phyloP scores from a whole-genome alignment of 2,113 vertebrate genomes.

The Gopherus evgoodei region DNA sequence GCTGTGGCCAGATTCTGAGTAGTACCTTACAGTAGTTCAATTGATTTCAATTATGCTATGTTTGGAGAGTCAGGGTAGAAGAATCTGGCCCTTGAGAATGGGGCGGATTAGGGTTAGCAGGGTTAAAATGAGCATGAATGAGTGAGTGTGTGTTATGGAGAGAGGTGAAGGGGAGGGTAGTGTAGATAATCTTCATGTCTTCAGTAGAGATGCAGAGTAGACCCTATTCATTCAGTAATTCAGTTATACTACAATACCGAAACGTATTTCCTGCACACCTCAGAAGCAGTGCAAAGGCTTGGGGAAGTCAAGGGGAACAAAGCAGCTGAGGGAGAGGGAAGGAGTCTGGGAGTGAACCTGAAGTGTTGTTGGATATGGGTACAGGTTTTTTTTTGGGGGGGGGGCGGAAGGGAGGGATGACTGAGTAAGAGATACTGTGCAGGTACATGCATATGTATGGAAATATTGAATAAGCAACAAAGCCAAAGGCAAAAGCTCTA shows the following conservation, averaged over 20 bases:
- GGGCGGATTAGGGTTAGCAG: not conserved
- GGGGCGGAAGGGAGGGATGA: not conserved
- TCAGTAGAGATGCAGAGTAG: not conserved
- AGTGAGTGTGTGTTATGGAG: not conserved
- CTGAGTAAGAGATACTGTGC: slow-evolving; percentile 26
- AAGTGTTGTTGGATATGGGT: too few species aligned
- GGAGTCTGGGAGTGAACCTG: too few species aligned
- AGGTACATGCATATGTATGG: slow-evolving; percentile 38
- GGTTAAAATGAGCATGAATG: not conserved
- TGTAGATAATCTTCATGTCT: not conserved
- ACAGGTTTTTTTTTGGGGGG: too few species aligned
- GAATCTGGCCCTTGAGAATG: not conserved
- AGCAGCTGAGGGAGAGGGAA: too few species aligned
- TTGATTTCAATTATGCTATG: not conserved
- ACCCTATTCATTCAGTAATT: not conserved
- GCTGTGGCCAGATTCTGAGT: not conserved
- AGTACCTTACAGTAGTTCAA: not conserved
- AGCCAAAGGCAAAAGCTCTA: slow-evolving; percentile 43
- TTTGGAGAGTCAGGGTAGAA: not conserved
- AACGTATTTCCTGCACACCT: too few species aligned
- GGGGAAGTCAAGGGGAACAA: too few species aligned
- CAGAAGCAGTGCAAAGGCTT: too few species aligned
- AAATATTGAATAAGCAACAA: slow-evolving; percentile 71
- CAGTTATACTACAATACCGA: too few species aligned
- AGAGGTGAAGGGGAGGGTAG: too few species aligned